phyloP scores from a whole-genome alignment of 2,888 invertebrate genomes.

The Rhamnusium bicolor region DNA sequence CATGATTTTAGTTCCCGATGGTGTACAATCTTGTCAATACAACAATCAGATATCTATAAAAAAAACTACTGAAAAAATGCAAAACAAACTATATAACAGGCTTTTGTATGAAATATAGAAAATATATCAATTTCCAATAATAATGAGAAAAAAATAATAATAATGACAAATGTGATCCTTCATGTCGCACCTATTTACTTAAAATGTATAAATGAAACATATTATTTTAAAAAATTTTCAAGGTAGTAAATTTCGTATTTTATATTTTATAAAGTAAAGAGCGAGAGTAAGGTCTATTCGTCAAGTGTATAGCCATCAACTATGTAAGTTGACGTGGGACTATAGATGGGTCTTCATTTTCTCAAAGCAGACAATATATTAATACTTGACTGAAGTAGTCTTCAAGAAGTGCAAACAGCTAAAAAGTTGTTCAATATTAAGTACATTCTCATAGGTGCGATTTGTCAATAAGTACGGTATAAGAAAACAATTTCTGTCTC shows the following conservation, averaged over 20 bases:
- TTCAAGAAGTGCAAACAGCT: conserved; percentile 1
- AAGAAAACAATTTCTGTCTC: too few species aligned
- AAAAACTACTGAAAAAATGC: too few species aligned
- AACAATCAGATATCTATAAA: too few species aligned
- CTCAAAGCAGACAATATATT: conserved; percentile 21
- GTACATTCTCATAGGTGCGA: background rate
- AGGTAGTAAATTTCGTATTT: background rate
- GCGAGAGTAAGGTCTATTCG: conserved; percentile 23
- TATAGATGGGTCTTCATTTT: conserved; percentile 27
- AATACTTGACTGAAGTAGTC: conserved; percentile 25
- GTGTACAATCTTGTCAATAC: too few species aligned
- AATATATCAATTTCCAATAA: too few species aligned
- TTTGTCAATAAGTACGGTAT: background rate
- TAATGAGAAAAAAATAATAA: background rate
- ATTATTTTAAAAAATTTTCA: background rate
- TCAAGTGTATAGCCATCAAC: conserved; percentile 24
- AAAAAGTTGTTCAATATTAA: conserved; percentile 4
- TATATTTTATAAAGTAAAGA: conserved; percentile 28
- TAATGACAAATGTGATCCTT: background rate
- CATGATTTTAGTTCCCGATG: too few species aligned
- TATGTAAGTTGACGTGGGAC: conserved; percentile 10
- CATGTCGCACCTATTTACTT: background rate
- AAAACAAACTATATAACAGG: too few species aligned
- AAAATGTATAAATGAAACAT: background rate
- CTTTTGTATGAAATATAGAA: too few species aligned